Base-by-base conservation (phyloP, 2,797 vertebrate genomes). In the Cyprinella venusta region DNA sequence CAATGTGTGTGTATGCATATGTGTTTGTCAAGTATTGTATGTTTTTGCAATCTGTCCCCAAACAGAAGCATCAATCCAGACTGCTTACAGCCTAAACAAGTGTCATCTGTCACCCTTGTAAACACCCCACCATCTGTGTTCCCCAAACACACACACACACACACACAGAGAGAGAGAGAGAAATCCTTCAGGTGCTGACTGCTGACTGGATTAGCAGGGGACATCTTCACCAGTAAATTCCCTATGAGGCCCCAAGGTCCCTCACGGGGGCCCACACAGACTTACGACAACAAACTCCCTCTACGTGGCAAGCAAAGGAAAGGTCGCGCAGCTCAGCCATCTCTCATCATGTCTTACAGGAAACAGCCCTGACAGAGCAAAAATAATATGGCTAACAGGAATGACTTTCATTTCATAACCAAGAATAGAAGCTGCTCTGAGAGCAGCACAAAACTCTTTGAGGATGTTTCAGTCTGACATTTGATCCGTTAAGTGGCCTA, bases 61-160 rank as follows among this genome's bases (percentile, higher is more conserved):
- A 75, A 63, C 18, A 61, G 26, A 67, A 19, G 50, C 56, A 21
- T 83, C 56, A 12, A 80, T n/a, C 38, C 40, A 69, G 76, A 82
- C 76, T 8, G 24, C 33, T 77, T 72, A 33, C 56, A 82, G 83
- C 71, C 83, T 80, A 85, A 82, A 85, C 80, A 87, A 85, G 70
- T 71, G 54, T 80, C 52, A 64, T 50, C 56, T n/a, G n/a, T 78
- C 84, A 87, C 84, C 67, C 71, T 76, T 74, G 69, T 82, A 85
- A 85, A 74, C 81, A 82, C 79, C 70, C 85, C 79, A 61, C 87
- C 86, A 87, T 82, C 82, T 87, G 87, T 82, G 77, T 72, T 59
- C 8, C 38, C 24, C 38, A 9, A 56, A 71, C 13, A 81, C 30
- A 48, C 78, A 67, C 75, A 81, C 67, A 79, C 38, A 50, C 48